A percentile compares a stretch with the other conserved stretches of the same genome.
phyloP scores from a whole-genome alignment of 2,888 invertebrate species.

The Cybosia mesomella region DNA sequence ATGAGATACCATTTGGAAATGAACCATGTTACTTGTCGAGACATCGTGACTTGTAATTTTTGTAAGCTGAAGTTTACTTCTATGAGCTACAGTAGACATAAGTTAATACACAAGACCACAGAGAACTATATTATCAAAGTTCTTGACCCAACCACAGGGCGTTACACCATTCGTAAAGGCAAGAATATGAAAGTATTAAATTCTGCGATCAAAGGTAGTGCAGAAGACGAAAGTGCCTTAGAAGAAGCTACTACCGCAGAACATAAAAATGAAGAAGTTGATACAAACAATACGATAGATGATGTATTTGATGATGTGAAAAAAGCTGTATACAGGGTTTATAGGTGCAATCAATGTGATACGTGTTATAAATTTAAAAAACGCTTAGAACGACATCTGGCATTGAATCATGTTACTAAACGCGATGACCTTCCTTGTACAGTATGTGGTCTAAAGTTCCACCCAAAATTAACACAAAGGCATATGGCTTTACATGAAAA shows the following conservation, averaged over 20 bases:
- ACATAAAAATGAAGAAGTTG: neutral
- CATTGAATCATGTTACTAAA: neutral
- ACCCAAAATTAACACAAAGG: neutral
- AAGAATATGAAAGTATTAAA: neutral
- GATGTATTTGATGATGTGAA: neutral
- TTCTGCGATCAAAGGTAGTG: neutral
- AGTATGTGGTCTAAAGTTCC: conserved; percentile 15
- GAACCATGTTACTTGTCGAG: conserved; percentile 13
- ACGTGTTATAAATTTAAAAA: conserved; percentile 14
- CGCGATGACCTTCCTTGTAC: neutral
- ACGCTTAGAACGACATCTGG: neutral
- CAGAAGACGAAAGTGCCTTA: neutral
- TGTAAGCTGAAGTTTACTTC: conserved; percentile 36
- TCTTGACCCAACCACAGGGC: neutral
- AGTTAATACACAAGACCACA: neutral
- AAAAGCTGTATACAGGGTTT: neutral
- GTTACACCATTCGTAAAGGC: conserved; percentile 16
- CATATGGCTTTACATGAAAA: conserved; percentile 9
- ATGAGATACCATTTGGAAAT: neutral
- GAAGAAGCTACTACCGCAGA: neutral
- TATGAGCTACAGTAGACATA: conserved; percentile 18
- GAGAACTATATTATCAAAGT: conserved; percentile 31
- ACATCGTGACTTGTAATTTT: neutral
- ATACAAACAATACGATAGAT: neutral
- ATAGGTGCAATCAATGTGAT: conserved; percentile 11